Percentiles rank a stretch among this genome's conserved stretches.
Evolutionary conservation across 1,140 invertebrate species (phyloP).

Genomic region (Reticulitermes speratus): DNA sequence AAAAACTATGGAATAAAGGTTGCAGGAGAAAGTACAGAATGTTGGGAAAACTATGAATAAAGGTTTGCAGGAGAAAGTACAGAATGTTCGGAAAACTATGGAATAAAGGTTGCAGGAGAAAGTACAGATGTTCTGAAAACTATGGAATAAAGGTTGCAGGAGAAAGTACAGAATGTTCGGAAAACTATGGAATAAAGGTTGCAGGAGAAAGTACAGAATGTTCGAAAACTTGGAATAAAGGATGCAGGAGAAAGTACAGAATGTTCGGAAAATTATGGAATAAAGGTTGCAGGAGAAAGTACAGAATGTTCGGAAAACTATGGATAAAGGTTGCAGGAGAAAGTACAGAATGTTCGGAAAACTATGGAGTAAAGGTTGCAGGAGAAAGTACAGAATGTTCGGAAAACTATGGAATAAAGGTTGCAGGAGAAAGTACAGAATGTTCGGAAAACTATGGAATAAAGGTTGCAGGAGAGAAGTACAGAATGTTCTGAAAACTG

Average conservation of each 20-base stretch:
- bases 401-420: background rate
- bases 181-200: background rate
- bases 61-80: too few species aligned
- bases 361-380: too few species aligned
- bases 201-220: too few species aligned
- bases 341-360: background rate
- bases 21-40: too few species aligned
- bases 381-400: background rate
- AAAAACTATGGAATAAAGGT: too few species aligned
- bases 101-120: too few species aligned
- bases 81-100: too few species aligned
- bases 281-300: background rate
- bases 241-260: background rate
- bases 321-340: too few species aligned
- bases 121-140: too few species aligned
- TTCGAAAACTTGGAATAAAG: background rate
- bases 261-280: background rate
- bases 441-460: background rate
- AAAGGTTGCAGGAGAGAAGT: background rate
- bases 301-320: background rate
- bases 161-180: too few species aligned
- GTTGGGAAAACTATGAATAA: too few species aligned
- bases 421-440: background rate
- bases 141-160: too few species aligned
- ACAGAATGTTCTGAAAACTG: background rate